These are phyloP conservation scores for Serilophus lunatus DNA, from an alignment of 2,113 vertebrate genomes.

Conservation along the genomic window DNA sequence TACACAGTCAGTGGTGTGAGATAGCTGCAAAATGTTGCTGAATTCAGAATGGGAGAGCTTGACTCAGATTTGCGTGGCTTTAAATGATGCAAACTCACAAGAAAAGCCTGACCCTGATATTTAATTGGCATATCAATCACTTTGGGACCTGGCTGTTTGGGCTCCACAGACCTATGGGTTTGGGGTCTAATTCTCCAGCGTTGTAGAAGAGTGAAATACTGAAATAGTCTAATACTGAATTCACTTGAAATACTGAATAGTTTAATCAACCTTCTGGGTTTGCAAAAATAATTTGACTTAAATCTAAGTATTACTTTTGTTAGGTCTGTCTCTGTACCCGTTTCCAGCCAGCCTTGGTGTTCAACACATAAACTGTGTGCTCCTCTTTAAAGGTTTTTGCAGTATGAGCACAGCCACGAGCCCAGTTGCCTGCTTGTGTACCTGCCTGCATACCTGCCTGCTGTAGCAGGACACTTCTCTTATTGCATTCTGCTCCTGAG, in stretches of 20 bases:
- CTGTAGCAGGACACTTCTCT: not conserved
- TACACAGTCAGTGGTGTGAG: not conserved
- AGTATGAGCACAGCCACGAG: not conserved
- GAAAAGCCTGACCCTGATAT: not conserved
- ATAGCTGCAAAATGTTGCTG: not conserved
- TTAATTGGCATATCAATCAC: not conserved
- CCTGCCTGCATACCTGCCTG: too few relatives aligned
- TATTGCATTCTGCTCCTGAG: not conserved
- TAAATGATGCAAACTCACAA: not conserved
- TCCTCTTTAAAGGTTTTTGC: not conserved
- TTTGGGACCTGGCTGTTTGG: not conserved
- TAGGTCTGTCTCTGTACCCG: not conserved
- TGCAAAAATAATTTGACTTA: not conserved
- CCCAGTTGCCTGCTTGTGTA: not conserved
- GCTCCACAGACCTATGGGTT: fast-evolving
- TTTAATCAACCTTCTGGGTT: not conserved
- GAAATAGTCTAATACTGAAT: too few relatives aligned
- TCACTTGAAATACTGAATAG: not conserved
- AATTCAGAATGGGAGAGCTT: not conserved
- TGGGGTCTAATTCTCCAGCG: not conserved
- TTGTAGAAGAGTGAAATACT: too few relatives aligned
- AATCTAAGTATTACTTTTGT: not conserved
- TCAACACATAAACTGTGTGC: not conserved
- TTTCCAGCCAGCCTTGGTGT: not conserved
- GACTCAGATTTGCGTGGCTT: not conserved